phyloP scores from a whole-genome alignment of 2,113 vertebrate genomes.

The Muntiacus reevesi region DNA sequence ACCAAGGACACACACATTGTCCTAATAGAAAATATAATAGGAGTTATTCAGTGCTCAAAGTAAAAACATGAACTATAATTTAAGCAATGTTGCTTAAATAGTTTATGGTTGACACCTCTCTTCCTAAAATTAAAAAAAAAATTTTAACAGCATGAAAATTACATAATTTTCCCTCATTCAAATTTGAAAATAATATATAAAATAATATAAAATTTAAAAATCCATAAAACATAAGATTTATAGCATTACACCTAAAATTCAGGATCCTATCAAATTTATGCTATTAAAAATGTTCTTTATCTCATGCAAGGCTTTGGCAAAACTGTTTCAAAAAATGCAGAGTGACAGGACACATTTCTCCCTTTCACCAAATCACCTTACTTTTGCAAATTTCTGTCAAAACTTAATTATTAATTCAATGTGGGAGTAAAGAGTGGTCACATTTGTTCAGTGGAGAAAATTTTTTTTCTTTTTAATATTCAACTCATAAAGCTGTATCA shows the following conservation, averaged over 20 bases:
- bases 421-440: neutral
- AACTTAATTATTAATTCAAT: conserved; percentile 21
- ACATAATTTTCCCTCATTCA: neutral
- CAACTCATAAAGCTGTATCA: conserved; percentile 26
- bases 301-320: neutral
- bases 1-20: neutral
- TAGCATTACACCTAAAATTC: neutral
- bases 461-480: neutral
- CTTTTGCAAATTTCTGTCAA: conserved; percentile 28
- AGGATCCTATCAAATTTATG: neutral
- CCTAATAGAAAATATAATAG: neutral
- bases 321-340: neutral
- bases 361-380: neutral
- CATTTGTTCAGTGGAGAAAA: neutral
- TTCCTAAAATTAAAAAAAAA: neutral
- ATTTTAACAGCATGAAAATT: neutral
- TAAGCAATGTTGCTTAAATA: neutral
- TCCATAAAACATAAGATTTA: neutral
- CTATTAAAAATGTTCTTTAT: neutral
- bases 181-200: neutral
- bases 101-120: neutral
- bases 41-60: neutral
- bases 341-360: neutral
- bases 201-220: neutral
- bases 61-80: neutral